Conservation (phyloP, 2,797 vertebrate genomes). For the Enteromius mattozi region DNA sequence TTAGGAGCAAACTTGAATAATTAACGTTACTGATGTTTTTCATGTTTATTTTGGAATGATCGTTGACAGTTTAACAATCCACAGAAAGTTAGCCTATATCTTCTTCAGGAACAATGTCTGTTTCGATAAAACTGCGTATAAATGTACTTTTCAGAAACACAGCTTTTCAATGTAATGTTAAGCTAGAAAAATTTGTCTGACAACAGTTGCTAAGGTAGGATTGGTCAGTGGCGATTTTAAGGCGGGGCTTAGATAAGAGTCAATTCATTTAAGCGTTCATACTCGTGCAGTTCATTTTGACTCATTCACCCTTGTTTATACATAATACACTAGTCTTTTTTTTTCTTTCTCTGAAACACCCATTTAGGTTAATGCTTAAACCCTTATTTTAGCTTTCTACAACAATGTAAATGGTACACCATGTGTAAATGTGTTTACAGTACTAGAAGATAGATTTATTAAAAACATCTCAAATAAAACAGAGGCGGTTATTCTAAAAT, state of each 20-base stretch:
- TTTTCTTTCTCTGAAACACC: background rate
- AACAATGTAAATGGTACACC: background rate
- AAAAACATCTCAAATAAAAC: background rate
- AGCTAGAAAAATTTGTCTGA: background rate
- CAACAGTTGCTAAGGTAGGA: background rate
- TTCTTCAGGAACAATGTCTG: background rate
- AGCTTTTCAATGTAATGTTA: background rate
- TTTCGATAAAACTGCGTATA: background rate
- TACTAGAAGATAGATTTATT: background rate
- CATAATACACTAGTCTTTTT: background rate
- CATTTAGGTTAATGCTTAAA: background rate
- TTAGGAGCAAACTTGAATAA: background rate
- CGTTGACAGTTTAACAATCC: background rate
- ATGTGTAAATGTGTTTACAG: background rate
- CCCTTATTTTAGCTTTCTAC: background rate
- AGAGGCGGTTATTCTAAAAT: background rate
- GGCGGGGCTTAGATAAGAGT: background rate
- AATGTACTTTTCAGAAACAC: background rate
- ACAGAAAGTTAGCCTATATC: background rate
- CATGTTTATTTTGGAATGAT: background rate
- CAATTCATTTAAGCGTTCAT: background rate
- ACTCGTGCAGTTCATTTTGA: background rate
- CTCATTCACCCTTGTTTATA: background rate
- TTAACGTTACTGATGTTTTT: background rate
- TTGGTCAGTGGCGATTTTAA: background rate